A percentile compares a stretch with the other conserved stretches of the same genome.
These are phyloP conservation scores for Sceloporus tristichus DNA, from an alignment of 2,113 vertebrate species.

Conservation along the genomic window DNA sequence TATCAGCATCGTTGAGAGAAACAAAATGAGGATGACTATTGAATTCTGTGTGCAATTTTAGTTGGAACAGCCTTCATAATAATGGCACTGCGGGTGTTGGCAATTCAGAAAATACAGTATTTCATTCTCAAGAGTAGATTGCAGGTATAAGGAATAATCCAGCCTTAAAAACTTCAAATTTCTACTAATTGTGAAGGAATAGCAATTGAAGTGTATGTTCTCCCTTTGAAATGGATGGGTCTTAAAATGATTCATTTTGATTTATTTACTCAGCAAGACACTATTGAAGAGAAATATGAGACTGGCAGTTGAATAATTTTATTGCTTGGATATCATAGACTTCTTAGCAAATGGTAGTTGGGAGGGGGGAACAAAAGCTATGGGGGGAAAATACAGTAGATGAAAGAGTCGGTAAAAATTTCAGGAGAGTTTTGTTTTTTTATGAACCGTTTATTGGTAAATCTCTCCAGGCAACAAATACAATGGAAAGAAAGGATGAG, in stretches of 20 bases:
- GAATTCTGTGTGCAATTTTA: neutral
- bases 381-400: conserved; percentile 40
- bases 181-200: neutral
- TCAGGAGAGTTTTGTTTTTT: conserved; percentile 5
- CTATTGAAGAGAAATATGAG: neutral
- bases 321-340: conserved; percentile 47
- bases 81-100: neutral
- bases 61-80: neutral
- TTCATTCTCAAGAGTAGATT: neutral
- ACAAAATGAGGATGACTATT: neutral
- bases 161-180: neutral
- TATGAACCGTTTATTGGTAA: conserved; percentile 16
- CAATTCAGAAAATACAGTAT: neutral
- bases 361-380: conserved; percentile 7
- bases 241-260: neutral
- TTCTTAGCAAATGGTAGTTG: conserved; percentile 28
- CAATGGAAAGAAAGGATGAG: conserved; percentile 30
- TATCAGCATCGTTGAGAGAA: neutral
- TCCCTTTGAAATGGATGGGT: neutral
- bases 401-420: conserved; percentile 39
- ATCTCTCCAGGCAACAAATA: conserved; percentile 34
- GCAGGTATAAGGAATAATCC: neutral
- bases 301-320: neutral
- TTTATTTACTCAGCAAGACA: neutral
- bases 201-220: neutral